phyloP scores from a whole-genome alignment of 35 echinoderm and acorn worm genomes.

The Diadema setosum region DNA sequence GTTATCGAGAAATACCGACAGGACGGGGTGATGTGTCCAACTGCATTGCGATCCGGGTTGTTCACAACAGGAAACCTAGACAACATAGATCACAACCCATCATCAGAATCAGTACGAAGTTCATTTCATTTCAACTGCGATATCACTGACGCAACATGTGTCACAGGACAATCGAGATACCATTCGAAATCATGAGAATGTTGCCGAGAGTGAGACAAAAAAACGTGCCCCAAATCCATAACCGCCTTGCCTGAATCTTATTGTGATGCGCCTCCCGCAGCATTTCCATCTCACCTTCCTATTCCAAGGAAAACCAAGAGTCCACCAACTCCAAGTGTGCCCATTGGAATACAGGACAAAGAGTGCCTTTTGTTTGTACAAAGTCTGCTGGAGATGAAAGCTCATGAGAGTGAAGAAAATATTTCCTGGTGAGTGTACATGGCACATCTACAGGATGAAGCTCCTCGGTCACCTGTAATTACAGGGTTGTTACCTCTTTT shows the following conservation, averaged over 20 bases:
- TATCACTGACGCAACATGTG: too few species aligned
- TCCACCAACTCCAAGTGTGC: background rate
- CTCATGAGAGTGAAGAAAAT: background rate
- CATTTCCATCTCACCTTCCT: background rate
- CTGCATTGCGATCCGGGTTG: too few species aligned
- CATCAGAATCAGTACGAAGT: too few species aligned
- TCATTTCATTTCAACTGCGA: too few species aligned
- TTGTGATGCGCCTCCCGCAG: background rate
- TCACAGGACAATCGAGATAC: too few species aligned
- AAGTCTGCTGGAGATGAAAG: background rate
- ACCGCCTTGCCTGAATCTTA: background rate
- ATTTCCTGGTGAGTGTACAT: background rate
- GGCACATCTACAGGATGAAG: background rate
- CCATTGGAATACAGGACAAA: background rate
- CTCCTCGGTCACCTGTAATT: background rate
- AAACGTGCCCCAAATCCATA: background rate
- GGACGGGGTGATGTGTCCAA: too few species aligned
- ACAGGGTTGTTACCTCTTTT: constrained; percentile 20
- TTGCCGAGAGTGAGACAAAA: background rate
- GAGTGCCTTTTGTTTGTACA: background rate
- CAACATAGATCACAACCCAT: too few species aligned
- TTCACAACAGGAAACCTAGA: too few species aligned
- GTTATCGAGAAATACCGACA: too few species aligned
- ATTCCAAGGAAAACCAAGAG: background rate
- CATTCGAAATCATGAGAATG: background rate